These are phyloP conservation scores for Pangasius krempfi DNA, from an alignment of 2,797 vertebrate genomes.

Conservation along the genomic window DNA sequence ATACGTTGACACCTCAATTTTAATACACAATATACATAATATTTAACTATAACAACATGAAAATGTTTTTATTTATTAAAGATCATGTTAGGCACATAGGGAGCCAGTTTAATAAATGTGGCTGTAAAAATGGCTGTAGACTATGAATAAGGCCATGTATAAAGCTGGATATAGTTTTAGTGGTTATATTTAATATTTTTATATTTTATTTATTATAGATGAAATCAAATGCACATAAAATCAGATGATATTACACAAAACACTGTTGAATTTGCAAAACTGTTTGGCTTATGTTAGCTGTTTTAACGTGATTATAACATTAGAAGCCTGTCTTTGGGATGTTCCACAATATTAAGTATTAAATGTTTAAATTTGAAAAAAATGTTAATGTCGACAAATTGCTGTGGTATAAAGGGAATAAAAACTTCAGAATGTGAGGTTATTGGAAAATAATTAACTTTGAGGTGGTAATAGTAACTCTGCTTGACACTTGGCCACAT, in stretches of 20 bases:
- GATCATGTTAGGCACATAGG: neutral
- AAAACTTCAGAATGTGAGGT: neutral
- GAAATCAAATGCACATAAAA: neutral
- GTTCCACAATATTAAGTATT: neutral
- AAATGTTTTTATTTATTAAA: conserved; percentile 1
- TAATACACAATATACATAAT: neutral
- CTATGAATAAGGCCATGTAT: neutral
- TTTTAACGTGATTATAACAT: neutral
- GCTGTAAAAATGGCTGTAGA: neutral
- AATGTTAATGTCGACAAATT: neutral
- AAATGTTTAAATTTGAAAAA: neutral
- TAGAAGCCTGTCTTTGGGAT: neutral
- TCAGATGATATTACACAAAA: neutral
- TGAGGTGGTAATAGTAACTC: neutral
- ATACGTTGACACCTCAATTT: neutral
- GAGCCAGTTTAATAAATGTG: neutral
- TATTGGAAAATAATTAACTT: neutral
- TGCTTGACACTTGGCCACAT: neutral
- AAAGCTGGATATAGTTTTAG: neutral
- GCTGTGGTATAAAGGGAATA: neutral
- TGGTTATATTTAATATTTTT: neutral
- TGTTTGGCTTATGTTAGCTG: neutral
- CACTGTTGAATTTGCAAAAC: neutral
- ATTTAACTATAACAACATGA: neutral
- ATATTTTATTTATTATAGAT: neutral